Conservation (phyloP, 2,797 vertebrate species). For the Chelidonichthys spinosus region DNA sequence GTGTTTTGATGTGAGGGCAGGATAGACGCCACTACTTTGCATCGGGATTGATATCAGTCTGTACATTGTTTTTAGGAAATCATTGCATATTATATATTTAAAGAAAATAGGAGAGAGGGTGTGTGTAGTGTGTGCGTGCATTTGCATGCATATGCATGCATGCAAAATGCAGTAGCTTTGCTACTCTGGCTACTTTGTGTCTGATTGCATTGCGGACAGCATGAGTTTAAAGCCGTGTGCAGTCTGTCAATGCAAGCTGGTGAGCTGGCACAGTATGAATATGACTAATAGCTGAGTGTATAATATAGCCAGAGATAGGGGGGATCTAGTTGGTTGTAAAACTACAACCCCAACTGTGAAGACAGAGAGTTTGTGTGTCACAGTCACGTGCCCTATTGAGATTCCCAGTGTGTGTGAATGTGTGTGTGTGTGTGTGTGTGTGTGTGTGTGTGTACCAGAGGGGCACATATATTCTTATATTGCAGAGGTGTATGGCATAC, state of each 20-base stretch:
- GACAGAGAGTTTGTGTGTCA: slow-evolving; percentile 40
- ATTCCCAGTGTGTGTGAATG: not conserved
- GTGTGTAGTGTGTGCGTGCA: not conserved
- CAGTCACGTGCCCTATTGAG: slow-evolving; percentile 33
- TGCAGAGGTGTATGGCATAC: slow-evolving; percentile 2
- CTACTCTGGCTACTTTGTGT: slow-evolving; percentile 57
- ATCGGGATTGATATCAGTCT: no score
- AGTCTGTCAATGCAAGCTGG: slow-evolving; percentile 69
- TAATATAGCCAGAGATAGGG: slow-evolving; percentile 47
- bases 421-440: slow-evolving; percentile 12
- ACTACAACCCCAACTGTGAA: slow-evolving; percentile 43
- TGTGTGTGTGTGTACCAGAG: slow-evolving; percentile 1
- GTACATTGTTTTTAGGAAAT: no score
- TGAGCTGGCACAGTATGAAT: slow-evolving; percentile 67
- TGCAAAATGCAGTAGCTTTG: no score
- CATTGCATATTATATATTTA: no score
- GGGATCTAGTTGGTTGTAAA: slow-evolving; percentile 44
- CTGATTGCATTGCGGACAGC: slow-evolving; percentile 49
- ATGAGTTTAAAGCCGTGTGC: slow-evolving; percentile 57
- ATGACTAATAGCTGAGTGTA: slow-evolving; percentile 67
- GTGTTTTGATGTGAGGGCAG: no score
- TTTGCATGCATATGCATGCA: slow-evolving; percentile 17
- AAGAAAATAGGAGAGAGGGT: slow-evolving; percentile 6
- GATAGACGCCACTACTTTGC: no score
- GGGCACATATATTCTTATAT: not conserved